Percentiles rank a stretch among this genome's conserved stretches.
Evolutionary conservation across 2,888 invertebrate species (phyloP).

Genomic region (Limnephilus marmoratus): DNA sequence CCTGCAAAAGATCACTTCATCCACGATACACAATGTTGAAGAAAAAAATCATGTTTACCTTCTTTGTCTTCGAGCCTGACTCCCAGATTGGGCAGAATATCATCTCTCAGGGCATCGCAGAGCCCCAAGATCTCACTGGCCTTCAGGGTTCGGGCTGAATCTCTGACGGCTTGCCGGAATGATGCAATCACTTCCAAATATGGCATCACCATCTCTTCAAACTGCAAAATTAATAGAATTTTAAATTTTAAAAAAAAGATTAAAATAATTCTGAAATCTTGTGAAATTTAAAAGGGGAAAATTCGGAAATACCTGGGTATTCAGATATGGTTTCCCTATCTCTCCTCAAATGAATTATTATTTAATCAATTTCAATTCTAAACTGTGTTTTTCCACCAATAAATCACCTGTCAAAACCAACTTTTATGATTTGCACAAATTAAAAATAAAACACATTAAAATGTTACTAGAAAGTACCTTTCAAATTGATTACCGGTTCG

Average conservation of each 20-base stretch:
- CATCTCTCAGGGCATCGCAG: constrained; percentile 93
- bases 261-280: not conserved
- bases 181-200: constrained; percentile 90
- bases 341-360: no score
- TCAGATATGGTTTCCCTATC: no score
- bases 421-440: no score
- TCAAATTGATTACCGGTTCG: no score
- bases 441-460: no score
- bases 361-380: no score
- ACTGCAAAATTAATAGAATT: constrained; percentile 69
- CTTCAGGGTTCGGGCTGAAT: constrained; percentile 80
- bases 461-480: no score
- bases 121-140: constrained; percentile 85
- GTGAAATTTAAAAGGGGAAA: no score
- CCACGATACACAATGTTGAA: not conserved
- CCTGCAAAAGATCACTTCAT: no score
- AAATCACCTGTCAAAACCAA: no score
- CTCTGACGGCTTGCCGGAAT: constrained; percentile 89
- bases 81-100: constrained; percentile 91
- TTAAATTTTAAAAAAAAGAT: not conserved
- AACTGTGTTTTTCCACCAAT: no score
- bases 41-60: constrained; percentile 71
- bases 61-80: constrained; percentile 96
- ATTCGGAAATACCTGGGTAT: no score
- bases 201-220: constrained; percentile 91